phyloP scores from a whole-genome alignment of 2,113 vertebrate genomes.

The Pandion haliaetus region DNA sequence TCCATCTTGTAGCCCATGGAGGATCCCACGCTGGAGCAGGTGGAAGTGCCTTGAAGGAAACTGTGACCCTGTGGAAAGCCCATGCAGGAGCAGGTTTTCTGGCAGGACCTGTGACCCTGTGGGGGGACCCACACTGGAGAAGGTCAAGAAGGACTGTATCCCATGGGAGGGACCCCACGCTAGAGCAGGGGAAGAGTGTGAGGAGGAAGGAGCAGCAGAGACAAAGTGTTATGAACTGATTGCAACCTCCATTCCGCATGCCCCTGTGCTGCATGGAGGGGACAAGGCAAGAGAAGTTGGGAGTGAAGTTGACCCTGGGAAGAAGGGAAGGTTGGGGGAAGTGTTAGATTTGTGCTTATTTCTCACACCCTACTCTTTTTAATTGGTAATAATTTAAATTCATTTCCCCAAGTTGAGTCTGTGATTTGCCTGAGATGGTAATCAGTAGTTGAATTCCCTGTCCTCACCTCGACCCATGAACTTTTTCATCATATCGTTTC shows the following conservation, averaged over 20 bases:
- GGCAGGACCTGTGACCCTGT: neutral
- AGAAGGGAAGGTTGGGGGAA: neutral
- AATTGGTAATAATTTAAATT: neutral
- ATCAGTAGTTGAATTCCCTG: neutral
- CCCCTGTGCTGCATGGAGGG: neutral
- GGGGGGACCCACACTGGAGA: neutral
- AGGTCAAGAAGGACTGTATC: neutral
- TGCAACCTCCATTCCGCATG: neutral
- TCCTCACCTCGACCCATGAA: neutral
- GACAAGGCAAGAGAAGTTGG: neutral
- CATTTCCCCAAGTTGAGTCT: neutral
- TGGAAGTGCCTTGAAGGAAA: neutral
- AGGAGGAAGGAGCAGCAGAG: neutral
- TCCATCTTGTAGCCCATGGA: neutral
- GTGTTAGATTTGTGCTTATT: neutral
- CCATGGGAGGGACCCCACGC: accelerated
- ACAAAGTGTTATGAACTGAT: neutral
- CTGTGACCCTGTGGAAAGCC: neutral
- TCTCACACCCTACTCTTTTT: neutral
- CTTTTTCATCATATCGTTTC: neutral
- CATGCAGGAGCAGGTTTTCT: neutral
- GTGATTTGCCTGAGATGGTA: neutral
- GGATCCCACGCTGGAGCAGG: neutral
- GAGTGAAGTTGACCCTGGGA: neutral
- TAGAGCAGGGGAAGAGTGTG: neutral